Evolutionary conservation across 1,140 invertebrate species (phyloP), one percentile per base, ranked within the genome.

Genomic region (Caenorhabditis inopinata): DNA sequence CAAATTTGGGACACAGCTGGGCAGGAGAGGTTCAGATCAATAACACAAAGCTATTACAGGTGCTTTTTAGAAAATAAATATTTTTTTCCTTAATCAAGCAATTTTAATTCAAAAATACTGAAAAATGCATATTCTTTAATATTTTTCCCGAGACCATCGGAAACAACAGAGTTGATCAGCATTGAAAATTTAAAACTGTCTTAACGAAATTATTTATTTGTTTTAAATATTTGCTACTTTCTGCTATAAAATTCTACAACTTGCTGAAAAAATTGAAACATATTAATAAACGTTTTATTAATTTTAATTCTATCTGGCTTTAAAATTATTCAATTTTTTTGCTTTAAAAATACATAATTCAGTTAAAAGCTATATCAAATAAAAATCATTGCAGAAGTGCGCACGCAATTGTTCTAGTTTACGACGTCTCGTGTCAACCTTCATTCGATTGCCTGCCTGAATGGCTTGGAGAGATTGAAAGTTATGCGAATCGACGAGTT

Each of bases 1-100:
- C 93, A 94, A 92, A 94, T 94, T 85, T 95, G 95, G 95, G 95
- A 96, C 85, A 96, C 95, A 53, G 95, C 95, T 16, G 95, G 95
- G 0, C 94, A 96, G 89, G 95, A 96, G 88, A 90, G 94, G 74
- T 96, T 95, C 87, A 88, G 91, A 5, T 91, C 91, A 4, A 90
- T 92, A n/a, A 92, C 91, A 6, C 86, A 87, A 25, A 91, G 91
- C 82, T 92, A 92, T 83, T 92, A 92, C 86, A 87, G 91, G 80
- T 91, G 88, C 3, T 46, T 27, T 75, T 14, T 38, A 42, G 12
- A 25, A 68, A 16, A 7, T 27, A 7, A 16, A 68, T 25, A 32
- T 25, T 12, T 16, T 16, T 9, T 25, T 51, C 16, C 23, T 9
- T 51, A 9, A 6, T 51, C n/a, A 51, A 25, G 5, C 23, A 21